These are phyloP conservation scores for Pedetes capensis DNA, from an alignment of 2,113 vertebrate genomes.

Conservation along the genomic window DNA sequence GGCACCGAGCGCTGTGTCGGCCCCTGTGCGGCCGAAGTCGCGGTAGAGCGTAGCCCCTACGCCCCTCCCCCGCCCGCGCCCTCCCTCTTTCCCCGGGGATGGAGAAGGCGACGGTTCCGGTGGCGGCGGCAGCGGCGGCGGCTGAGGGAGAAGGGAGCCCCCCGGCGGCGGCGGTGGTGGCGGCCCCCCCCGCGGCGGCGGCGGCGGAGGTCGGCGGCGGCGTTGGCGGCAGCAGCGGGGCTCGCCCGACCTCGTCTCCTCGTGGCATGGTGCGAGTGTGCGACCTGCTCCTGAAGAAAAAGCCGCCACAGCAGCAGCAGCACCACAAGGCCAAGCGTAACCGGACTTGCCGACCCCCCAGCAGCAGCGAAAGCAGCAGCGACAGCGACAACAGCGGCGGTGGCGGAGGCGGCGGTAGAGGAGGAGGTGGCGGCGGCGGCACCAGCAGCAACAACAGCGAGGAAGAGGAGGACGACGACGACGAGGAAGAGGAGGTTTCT, in stretches of 20 bases:
- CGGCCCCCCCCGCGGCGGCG: slow-evolving; percentile 67
- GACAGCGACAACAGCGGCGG: slow-evolving; percentile 78
- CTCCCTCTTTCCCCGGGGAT: slow-evolving; percentile 63
- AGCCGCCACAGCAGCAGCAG: slow-evolving; percentile 76
- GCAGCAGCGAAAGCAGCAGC: slow-evolving; percentile 77
- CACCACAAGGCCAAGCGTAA: slow-evolving; percentile 79
- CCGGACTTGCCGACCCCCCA: slow-evolving; percentile 76
- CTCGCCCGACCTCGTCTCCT: slow-evolving; percentile 70
- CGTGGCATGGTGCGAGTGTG: slow-evolving; percentile 83
- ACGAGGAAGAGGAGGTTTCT: slow-evolving; percentile 85
- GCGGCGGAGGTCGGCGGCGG: slow-evolving; percentile 57
- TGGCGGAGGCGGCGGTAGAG: slow-evolving; percentile 60
- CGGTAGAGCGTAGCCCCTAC: slow-evolving; percentile 56
- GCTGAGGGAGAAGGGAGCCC: slow-evolving; percentile 75
- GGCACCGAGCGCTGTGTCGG: slow-evolving; percentile 55
- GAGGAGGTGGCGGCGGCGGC: slow-evolving; percentile 65
- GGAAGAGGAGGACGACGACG: slow-evolving; percentile 76
- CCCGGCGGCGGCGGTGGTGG: slow-evolving; percentile 69
- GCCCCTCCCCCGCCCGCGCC: slow-evolving; percentile 59
- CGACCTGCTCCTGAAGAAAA: slow-evolving; percentile 83
- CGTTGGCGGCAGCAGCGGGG: slow-evolving; percentile 64
- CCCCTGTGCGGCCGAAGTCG: slow-evolving; percentile 68
- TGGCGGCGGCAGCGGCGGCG: slow-evolving; percentile 75
- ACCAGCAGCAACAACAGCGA: slow-evolving; percentile 81
- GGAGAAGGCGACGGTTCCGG: slow-evolving; percentile 74